Conservation (phyloP, 2,797 vertebrate species). For the Phataginus tricuspis region DNA sequence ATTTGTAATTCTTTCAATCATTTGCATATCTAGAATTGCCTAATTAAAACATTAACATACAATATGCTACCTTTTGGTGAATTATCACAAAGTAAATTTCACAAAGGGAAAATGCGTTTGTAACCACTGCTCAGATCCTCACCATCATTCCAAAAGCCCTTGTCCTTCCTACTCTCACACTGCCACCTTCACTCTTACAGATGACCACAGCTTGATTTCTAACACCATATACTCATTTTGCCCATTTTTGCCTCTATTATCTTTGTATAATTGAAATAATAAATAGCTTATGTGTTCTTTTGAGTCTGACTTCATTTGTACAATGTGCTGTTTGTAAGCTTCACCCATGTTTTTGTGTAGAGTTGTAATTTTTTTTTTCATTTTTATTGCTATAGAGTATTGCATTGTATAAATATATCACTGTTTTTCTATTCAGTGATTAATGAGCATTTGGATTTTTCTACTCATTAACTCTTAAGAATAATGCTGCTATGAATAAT, state of each 20-base stretch:
- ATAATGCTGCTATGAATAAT: not conserved
- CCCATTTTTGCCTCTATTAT: not conserved
- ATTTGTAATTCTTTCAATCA: not conserved
- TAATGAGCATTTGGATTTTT: not conserved
- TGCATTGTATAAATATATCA: not conserved
- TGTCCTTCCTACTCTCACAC: not conserved
- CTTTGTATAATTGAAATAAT: not conserved
- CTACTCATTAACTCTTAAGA: not conserved
- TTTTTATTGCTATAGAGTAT: not conserved
- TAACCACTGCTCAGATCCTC: not conserved
- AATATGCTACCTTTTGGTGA: not conserved
- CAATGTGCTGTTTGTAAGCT: not conserved
- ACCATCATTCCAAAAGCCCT: not conserved
- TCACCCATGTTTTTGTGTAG: not conserved
- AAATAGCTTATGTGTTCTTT: not conserved
- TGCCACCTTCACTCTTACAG: not conserved
- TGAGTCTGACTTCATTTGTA: not conserved
- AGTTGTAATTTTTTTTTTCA: not conserved
- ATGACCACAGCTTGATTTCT: not conserved
- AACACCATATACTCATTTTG: not conserved
- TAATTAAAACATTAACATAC: not conserved
- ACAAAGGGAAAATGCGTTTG: not conserved
- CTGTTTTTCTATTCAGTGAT: not conserved
- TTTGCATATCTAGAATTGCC: slow-evolving; percentile 23
- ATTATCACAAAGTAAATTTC: not conserved